A percentile compares a stretch with the other conserved stretches of the same genome.
Evolutionary conservation across 2,113 vertebrate species (phyloP).

Genomic region (Falco punctatus): DNA sequence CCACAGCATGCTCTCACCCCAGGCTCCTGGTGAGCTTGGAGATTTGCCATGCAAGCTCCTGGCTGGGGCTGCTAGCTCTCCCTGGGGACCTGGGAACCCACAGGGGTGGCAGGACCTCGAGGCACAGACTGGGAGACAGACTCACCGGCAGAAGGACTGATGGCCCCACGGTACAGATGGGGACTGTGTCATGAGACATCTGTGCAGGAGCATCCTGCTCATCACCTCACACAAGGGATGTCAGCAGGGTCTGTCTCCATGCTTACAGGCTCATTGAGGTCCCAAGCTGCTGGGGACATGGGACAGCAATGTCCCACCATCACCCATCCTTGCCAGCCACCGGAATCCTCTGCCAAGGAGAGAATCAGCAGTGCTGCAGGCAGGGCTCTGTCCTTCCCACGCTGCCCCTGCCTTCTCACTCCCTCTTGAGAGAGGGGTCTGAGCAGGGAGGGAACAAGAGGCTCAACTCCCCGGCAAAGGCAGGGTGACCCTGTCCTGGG

Average conservation of each 20-base stretch:
- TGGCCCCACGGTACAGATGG: fast-evolving
- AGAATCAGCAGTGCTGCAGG: not conserved
- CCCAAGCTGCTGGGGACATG: not conserved
- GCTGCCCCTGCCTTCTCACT: not conserved
- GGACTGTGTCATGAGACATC: fast-evolving
- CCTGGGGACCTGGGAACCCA: fast-evolving
- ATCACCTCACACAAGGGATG: fast-evolving
- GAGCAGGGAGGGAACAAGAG: not conserved
- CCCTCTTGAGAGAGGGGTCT: not conserved
- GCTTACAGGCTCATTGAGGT: not conserved
- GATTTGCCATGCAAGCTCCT: fast-evolving
- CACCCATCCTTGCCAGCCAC: not conserved
- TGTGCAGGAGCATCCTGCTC: not conserved
- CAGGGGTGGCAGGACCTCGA: fast-evolving
- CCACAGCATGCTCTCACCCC: fast-evolving
- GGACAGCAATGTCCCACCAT: not conserved
- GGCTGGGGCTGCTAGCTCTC: not conserved
- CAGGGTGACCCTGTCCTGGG: not conserved
- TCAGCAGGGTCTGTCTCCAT: fast-evolving
- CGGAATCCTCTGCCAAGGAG: not conserved
- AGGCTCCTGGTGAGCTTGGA: not conserved
- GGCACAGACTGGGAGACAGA: not conserved
- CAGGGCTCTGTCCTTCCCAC: not conserved
- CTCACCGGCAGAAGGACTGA: not conserved
- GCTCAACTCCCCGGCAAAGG: not conserved